Evolutionary conservation across 2,888 invertebrate genomes (phyloP), one percentile per base, ranked within the genome.

Genomic region (Holacanthella duospinosa): DNA sequence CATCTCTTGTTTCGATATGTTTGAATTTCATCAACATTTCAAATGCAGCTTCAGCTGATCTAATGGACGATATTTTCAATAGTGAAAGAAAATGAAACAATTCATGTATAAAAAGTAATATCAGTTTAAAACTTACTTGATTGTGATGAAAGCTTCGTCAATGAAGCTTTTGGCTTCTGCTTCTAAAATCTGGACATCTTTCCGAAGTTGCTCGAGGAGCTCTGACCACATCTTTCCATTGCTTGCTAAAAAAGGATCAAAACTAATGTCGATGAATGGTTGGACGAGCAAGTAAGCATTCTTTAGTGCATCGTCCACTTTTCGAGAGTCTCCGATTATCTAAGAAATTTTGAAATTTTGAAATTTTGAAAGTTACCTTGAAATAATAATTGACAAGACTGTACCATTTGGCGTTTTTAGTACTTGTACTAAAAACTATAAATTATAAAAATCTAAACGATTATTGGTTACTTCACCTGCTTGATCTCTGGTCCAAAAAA

Each of bases 151-250:
- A 68, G 91, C 88, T 74, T 87, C 85, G 75, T 92, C 89, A 65
- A 94, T 90, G 73, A 92, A 91, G 66, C 81, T 82, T 74, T 87
- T 87, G 0, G 92, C 91, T 74, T 92, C 89, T 2, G 83, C 82
- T 75, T 94, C 93, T 29, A 93, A 79, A 67, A 80, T 80, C 24
- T 72, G 68, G 2, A 93, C 87, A 74, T 89, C 88, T 26, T 81
- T 82, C 77, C 88, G 84, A 75, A 93, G 91, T 68, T 83, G 83
- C 0, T 81, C 82, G 81, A 91, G 85, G 1, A 91, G 84, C 1
- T 86, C 86, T 66, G 88, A 87, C 93, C 94, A 94, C 74, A 88
- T 87, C 75, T 89, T 87, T 74, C 85, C 86, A 72, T 88, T 86
- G 65, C 85, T 85, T 61, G 84, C 84, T 29, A 83, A 82, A 75